These are phyloP conservation scores for Bufo gargarizans DNA, from an alignment of 2,113 vertebrate genomes.

Conservation along the genomic window DNA sequence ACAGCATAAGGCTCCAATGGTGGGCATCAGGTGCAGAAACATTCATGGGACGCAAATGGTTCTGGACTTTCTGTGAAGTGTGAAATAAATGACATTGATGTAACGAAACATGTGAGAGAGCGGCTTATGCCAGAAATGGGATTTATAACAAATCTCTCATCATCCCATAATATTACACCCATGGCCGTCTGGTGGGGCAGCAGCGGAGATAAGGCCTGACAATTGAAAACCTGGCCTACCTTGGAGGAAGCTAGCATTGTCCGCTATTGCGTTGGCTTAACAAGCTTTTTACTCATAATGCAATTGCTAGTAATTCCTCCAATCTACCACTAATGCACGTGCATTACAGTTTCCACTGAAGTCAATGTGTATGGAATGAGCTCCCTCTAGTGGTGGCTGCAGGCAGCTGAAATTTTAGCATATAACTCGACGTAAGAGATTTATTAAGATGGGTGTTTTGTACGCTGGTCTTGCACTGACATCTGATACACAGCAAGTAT, in stretches of 20 bases:
- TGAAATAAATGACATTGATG: slow-evolving; percentile 9
- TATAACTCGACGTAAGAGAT: neutral
- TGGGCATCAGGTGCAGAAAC: slow-evolving; percentile 24
- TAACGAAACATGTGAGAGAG: neutral
- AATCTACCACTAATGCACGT: neutral
- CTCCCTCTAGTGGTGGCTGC: neutral
- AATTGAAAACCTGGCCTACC: neutral
- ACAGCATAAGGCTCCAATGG: slow-evolving; percentile 9
- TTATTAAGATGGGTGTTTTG: too few relatives aligned
- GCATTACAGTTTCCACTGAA: too few relatives aligned
- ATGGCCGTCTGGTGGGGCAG: neutral
- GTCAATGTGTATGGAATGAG: neutral
- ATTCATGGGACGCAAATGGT: neutral
- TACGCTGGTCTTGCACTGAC: too few relatives aligned
- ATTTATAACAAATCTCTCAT: neutral
- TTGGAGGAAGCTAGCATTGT: too few relatives aligned
- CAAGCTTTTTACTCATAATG: neutral
- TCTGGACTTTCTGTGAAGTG: neutral
- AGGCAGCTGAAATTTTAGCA: neutral
- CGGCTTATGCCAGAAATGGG: neutral
- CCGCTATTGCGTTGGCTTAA: too few relatives aligned
- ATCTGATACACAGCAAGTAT: too few relatives aligned
- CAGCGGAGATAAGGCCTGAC: neutral
- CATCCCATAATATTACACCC: neutral
- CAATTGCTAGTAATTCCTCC: neutral